Evolutionary conservation across 2,888 invertebrate species (phyloP), one percentile per base, ranked within the genome.

Genomic region (Stramonita haemastoma): DNA sequence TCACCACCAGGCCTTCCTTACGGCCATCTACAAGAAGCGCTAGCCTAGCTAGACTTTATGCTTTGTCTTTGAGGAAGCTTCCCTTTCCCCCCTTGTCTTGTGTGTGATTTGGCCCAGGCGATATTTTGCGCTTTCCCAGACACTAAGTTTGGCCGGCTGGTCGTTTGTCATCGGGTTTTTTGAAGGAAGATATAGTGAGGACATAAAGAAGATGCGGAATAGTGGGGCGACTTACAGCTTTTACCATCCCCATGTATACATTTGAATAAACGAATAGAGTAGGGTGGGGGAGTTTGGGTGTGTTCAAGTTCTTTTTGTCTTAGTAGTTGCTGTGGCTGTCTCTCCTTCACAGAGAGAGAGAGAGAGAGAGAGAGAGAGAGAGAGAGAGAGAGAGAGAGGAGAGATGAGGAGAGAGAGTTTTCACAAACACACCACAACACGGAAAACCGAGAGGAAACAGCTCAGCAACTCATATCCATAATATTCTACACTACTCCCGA

Each of bases 71-170:
- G 70, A n/a, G 70, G n/a, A n/a, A 73, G 70, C n/a, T 77, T 56
- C 22, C 19, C 79, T 34, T 88, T 83, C n/a, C 73, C 36, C n/a
- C 34, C 56, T 56, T 87, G n/a, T 46, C 77, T 77, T 32, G 36
- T 32, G 36, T 46, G 46, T 46, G 46, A 46, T 46, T 46, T 46
- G 46, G 46, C 46, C 46, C 46, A 5, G 46, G 46, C 46, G 8
- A 46, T 46, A 46, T 46, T 2, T 46, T 46, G 46, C 46, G 46
- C 46, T 46, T 46, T 46, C 46, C 19, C 66, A 66, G 66, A 46
- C 66, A 11, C 70, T 11, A 73, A n/a, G n/a, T 6, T 73, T n/a
- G n/a, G n/a, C 70, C 26, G 26, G 26, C 22, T 73, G n/a, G 26
- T 73, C 70, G 26, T 73, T 32, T 32, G 77, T 77, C 77, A 34